phyloP scores from a whole-genome alignment of 2,113 vertebrate genomes.

The Lamprotornis superbus region DNA sequence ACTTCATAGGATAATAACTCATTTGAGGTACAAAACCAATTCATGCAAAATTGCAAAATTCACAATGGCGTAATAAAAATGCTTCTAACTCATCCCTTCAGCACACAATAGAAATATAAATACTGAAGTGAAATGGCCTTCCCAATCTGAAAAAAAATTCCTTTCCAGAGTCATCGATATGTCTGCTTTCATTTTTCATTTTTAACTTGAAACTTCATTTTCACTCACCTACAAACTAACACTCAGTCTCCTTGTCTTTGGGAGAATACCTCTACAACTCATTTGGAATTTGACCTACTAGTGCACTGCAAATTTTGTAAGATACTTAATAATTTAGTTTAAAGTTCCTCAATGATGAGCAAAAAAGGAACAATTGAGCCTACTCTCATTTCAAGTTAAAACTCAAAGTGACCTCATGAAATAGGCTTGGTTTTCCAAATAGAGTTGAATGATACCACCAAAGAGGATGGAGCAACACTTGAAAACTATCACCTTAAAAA shows the following conservation, averaged over 20 bases:
- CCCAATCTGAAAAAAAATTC: background rate
- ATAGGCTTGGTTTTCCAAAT: background rate
- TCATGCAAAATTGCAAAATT: background rate
- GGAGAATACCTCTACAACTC: background rate
- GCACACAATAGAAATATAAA: background rate
- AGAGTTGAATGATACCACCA: background rate
- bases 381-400: background rate
- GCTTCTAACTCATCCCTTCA: background rate
- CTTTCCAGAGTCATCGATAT: background rate
- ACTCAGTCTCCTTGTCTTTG: background rate
- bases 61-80: background rate
- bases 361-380: background rate
- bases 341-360: background rate
- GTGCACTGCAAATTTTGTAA: background rate
- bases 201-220: background rate
- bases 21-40: background rate
- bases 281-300: background rate
- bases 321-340: background rate
- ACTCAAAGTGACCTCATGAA: background rate
- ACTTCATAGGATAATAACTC: background rate
- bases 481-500: background rate
- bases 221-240: background rate
- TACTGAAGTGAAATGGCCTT: background rate
- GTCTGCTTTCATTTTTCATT: background rate
- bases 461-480: background rate